Conservation (phyloP, 2,797 vertebrate species). For the Mionectes olivaceus region DNA sequence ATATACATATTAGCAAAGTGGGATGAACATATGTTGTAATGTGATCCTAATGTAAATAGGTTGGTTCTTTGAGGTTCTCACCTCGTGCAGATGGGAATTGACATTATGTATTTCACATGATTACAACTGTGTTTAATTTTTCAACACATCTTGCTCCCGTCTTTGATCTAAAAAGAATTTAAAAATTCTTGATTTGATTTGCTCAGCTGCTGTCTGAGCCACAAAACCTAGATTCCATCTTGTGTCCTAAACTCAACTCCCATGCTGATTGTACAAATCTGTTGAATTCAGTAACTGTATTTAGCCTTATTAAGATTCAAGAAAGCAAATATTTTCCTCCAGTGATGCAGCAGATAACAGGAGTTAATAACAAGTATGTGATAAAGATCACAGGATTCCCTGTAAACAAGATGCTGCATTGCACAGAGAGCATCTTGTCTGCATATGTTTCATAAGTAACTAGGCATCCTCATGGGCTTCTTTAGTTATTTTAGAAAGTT, state of each 20-base stretch:
- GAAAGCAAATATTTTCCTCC: slow-evolving; percentile 65
- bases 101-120: slow-evolving; percentile 30
- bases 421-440: slow-evolving; percentile 64
- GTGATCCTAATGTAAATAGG: slow-evolving; percentile 37
- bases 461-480: slow-evolving; percentile 63
- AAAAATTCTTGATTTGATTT: slow-evolving; percentile 61
- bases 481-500: slow-evolving; percentile 66
- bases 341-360: slow-evolving; percentile 64
- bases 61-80: slow-evolving; percentile 45
- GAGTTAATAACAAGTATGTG: slow-evolving; percentile 64
- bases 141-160: slow-evolving; percentile 38
- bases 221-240: slow-evolving; percentile 35
- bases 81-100: slow-evolving; percentile 49
- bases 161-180: slow-evolving; percentile 43
- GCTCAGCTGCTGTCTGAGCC: slow-evolving; percentile 52
- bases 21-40: slow-evolving; percentile 20
- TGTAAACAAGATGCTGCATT: slow-evolving; percentile 71
- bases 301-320: slow-evolving; percentile 66
- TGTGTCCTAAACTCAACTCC: slow-evolving; percentile 38
- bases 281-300: slow-evolving; percentile 45
- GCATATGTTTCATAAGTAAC: slow-evolving; percentile 71
- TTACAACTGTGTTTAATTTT: slow-evolving; percentile 43
- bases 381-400: slow-evolving; percentile 73
- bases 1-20: background rate
- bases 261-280: slow-evolving; percentile 49